Percentiles rank a stretch among this genome's conserved stretches.
These are phyloP conservation scores for Piaya cayana DNA, from an alignment of 2,113 vertebrate species.

Conservation along the genomic window DNA sequence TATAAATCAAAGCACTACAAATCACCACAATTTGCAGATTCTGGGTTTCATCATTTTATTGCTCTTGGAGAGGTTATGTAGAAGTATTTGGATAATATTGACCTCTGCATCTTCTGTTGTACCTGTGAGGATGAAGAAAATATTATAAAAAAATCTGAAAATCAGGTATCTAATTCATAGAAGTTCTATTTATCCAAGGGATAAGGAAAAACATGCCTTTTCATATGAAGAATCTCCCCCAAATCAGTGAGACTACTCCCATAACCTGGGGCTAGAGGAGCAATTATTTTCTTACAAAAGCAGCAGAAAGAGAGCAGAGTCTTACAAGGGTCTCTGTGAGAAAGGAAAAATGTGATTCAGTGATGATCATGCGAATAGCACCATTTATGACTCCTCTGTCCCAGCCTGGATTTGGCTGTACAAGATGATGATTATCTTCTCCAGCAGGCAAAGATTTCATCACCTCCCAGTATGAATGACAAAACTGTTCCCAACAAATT, in stretches of 20 bases:
- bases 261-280: neutral
- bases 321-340: neutral
- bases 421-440: neutral
- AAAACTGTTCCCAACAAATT: slow-evolving; percentile 52
- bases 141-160: neutral
- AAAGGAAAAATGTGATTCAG: neutral
- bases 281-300: neutral
- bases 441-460: slow-evolving; percentile 28
- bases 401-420: neutral
- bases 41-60: slow-evolving; percentile 55
- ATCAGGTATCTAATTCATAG: neutral
- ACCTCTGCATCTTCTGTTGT: neutral
- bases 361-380: accelerated
- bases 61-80: slow-evolving; percentile 8
- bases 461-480: slow-evolving; percentile 20
- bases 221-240: neutral
- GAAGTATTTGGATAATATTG: neutral
- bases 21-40: slow-evolving; percentile 53
- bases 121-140: neutral
- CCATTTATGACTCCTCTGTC: neutral
- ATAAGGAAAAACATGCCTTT: neutral
- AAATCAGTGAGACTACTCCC: neutral
- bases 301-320: neutral
- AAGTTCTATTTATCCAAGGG: neutral
- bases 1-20: slow-evolving; percentile 66